Evolutionary conservation across 2,113 vertebrate genomes (phyloP), one percentile per base, ranked within the genome.

Genomic region (Raphicerus campestris): DNA sequence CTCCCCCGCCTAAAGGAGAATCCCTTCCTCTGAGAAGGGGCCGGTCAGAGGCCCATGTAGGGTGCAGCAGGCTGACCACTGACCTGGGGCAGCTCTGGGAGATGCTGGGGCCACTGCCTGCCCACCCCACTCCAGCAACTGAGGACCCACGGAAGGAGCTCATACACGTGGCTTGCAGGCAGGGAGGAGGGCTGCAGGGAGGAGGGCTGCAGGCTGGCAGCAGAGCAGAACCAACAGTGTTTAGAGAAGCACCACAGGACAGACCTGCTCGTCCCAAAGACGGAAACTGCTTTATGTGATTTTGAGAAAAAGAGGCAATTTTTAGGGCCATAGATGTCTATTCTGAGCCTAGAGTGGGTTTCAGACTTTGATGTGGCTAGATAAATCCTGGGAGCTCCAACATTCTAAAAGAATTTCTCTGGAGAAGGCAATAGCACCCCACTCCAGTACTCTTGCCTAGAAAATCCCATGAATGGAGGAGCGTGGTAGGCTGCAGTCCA

Each of bases 281-380:
- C 3, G 32, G 42, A 7, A 11, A 35, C 47, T 58, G 15, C 35
- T 61, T 28, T 77, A n/a, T 3, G n/a, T 2, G 19, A 26, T 86
- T 93, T 35, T 45, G 8, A 83, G 66, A 61, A 87, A 90, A 88
- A 77, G 7, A 84, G 55, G 15, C 14, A 16, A 42, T 49, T 87
- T 47, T 45, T 35, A 73, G 2, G n/a, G 81, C 15, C 26, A 53
- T 7, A 96, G 58, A 56, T 51, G 61, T 20, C 1, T 1, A 78
- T 95, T 91, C 45, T 84, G 85, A 93, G n/a, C 42, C 55, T 73
- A 49, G 7, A 89, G n/a, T 66, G 35, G 49, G 51, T 35, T 96
- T 92, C 35, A 92, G 66, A 63, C 39, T 90, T 92, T 60, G 47
- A 92, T 15, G 14, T 80, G 32, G 32, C 47, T 24, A 87, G 30